Evolutionary conservation across 2,113 vertebrate species (phyloP).

Genomic region (Mobula birostris): DNA sequence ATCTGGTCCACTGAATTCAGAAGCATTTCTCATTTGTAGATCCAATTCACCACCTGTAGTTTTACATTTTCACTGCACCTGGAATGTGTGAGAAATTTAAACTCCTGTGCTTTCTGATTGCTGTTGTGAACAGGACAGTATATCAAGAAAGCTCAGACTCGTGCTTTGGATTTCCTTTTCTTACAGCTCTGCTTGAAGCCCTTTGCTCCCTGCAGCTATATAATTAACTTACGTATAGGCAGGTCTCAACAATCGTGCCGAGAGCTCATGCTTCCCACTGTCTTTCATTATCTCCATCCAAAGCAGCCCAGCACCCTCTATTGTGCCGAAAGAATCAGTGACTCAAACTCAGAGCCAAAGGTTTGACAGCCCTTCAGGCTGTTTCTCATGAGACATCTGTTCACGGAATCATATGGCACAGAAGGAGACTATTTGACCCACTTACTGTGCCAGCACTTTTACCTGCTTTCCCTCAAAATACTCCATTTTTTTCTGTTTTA

Average conservation of each 20-base stretch:
- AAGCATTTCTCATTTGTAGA: neutral
- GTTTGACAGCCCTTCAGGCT: neutral
- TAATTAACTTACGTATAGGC: slow-evolving; percentile 25
- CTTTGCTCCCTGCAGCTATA: slow-evolving; percentile 30
- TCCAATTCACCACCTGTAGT: neutral
- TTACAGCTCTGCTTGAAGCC: slow-evolving; percentile 21
- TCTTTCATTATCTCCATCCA: slow-evolving; percentile 10
- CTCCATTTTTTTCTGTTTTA: neutral
- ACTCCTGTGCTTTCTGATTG: neutral
- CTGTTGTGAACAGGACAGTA: neutral
- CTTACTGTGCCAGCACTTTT: neutral
- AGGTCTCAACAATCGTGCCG: neutral
- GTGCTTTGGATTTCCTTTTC: neutral
- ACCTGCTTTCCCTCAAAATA: neutral
- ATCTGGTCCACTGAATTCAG: neutral
- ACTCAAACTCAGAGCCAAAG: slow-evolving; percentile 25
- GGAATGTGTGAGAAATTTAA: slow-evolving; percentile 26
- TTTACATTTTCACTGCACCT: neutral
- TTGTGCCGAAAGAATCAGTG: neutral
- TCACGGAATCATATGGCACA: neutral
- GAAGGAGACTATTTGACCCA: neutral
- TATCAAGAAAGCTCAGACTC: neutral
- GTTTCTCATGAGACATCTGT: slow-evolving; percentile 30
- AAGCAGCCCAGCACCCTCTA: neutral
- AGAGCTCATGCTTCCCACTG: slow-evolving; percentile 11